phyloP scores from a whole-genome alignment of 2,888 invertebrate genomes.

The Hermodice carunculata region DNA sequence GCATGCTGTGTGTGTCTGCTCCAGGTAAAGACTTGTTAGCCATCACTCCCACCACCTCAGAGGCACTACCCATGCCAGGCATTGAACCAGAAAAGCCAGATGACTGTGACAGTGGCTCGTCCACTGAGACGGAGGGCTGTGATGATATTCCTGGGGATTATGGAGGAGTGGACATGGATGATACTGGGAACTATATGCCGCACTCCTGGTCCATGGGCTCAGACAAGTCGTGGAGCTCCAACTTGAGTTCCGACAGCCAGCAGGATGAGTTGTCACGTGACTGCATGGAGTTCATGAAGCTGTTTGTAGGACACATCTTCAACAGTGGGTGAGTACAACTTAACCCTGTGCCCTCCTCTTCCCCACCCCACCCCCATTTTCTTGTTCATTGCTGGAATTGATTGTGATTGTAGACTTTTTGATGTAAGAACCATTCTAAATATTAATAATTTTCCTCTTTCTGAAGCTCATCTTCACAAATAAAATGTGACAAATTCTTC shows the following conservation, averaged over 20 bases:
- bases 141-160: conserved; percentile 31
- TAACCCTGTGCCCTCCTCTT: too few relatives aligned
- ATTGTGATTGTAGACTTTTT: too few relatives aligned
- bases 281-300: conserved; percentile 72
- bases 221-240: conserved; percentile 31
- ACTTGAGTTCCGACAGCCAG: conserved; percentile 16
- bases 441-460: too few relatives aligned
- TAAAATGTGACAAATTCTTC: too few relatives aligned
- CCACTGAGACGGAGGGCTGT: conserved; percentile 38
- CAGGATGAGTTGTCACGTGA: conserved; percentile 27
- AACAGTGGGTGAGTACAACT: too few relatives aligned
- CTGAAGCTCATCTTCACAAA: too few relatives aligned
- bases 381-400: too few relatives aligned
- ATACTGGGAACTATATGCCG: conserved; percentile 12
- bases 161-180: conserved; percentile 6
- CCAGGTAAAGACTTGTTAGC: conserved; percentile 27
- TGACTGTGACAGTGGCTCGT: not conserved
- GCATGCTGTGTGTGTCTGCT: not conserved
- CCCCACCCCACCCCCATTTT: too few relatives aligned
- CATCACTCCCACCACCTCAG: conserved; percentile 37
- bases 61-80: conserved; percentile 29
- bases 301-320: conserved; percentile 77
- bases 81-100: conserved; percentile 11
- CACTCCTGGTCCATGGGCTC: conserved; percentile 35
- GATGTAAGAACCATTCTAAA: too few relatives aligned